Conservation (phyloP, 2,797 vertebrate genomes). For the Chelonia mydas region DNA sequence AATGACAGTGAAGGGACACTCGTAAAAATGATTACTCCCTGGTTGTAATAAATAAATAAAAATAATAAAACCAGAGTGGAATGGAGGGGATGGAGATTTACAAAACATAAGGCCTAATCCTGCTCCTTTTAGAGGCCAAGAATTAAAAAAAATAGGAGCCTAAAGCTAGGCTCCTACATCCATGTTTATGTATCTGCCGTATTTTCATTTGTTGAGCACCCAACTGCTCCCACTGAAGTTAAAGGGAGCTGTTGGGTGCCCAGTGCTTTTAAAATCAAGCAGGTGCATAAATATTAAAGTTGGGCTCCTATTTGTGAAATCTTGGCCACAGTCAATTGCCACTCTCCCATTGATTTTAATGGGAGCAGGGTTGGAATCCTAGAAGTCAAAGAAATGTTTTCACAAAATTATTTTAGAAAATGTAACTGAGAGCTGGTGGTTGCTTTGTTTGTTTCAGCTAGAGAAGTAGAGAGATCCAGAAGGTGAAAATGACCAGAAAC, state of each 20-base stretch:
- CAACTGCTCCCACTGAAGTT: fast-evolving
- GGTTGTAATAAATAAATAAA: background rate
- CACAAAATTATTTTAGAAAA: background rate
- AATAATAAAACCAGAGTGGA: background rate
- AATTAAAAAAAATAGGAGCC: background rate
- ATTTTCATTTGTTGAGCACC: fast-evolving
- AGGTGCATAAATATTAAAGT: background rate
- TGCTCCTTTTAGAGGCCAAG: background rate
- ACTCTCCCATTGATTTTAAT: background rate
- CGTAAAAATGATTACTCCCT: background rate
- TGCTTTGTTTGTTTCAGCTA: background rate
- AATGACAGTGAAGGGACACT: constrained; percentile 1
- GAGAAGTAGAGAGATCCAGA: background rate
- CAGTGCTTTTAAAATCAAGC: background rate
- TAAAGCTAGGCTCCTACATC: background rate
- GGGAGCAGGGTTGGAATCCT: background rate
- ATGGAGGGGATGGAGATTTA: background rate
- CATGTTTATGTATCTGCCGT: background rate
- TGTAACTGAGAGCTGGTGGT: background rate
- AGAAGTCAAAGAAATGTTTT: background rate
- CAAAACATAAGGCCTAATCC: background rate
- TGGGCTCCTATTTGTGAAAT: background rate
- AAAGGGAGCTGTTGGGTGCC: background rate
- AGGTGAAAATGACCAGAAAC: background rate
- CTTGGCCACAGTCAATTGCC: background rate